phyloP scores from a whole-genome alignment of 2,113 vertebrate genomes.

The Probosciger aterrimus region DNA sequence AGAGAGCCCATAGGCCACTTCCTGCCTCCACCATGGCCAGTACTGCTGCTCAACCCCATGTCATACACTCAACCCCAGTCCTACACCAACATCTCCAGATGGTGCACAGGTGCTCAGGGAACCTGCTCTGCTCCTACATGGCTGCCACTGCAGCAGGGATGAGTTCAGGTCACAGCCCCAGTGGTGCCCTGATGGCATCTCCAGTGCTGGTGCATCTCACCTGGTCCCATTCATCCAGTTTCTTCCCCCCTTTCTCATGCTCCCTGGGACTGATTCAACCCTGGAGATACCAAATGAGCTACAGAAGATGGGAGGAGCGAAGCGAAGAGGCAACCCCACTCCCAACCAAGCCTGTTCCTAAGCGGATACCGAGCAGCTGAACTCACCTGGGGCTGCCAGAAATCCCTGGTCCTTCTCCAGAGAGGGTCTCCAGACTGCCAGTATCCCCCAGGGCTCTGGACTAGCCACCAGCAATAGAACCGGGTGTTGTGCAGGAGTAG shows the following conservation, averaged over 20 bases:
- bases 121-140: rapidly evolving
- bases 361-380: not conserved
- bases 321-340: not conserved
- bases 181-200: rapidly evolving
- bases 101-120: not conserved
- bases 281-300: not conserved
- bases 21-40: not conserved
- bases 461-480: not conserved
- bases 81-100: not conserved
- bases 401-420: not conserved
- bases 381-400: not conserved
- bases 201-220: rapidly evolving
- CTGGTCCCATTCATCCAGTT: not conserved
- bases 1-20: not conserved
- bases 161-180: rapidly evolving
- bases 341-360: not conserved
- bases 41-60: not conserved
- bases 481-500: not conserved
- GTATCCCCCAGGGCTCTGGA: not conserved
- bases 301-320: not conserved
- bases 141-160: rapidly evolving
- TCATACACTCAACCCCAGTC: rapidly evolving
- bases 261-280: not conserved
- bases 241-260: not conserved
- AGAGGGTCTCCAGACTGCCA: not conserved